phyloP scores from a whole-genome alignment of 1,140 invertebrate species.

The Ips typographus region DNA sequence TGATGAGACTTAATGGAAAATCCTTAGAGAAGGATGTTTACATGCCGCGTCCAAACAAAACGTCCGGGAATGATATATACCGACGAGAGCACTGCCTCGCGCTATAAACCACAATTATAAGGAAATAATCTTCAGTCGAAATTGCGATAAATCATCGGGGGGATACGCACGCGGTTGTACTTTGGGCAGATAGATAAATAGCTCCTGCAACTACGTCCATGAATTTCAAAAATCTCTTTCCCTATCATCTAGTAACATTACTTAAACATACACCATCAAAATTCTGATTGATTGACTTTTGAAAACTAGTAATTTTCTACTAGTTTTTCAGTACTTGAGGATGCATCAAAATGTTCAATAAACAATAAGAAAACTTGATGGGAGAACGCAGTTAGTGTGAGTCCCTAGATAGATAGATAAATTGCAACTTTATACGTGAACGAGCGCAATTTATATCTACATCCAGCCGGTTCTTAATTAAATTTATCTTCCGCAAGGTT shows the following conservation, averaged over 20 bases:
- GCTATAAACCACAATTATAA: conserved; percentile 32
- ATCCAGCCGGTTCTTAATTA: conserved; percentile 30
- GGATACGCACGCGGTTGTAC: conserved; percentile 5
- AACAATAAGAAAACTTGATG: not conserved
- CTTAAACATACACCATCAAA: too few species aligned
- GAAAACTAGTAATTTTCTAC: too few species aligned
- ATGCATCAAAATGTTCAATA: not conserved
- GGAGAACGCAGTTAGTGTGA: conserved; percentile 11
- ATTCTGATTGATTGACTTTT: too few species aligned
- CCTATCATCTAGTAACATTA: too few species aligned
- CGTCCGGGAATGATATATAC: conserved; percentile 10
- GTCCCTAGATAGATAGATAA: conserved; percentile 24
- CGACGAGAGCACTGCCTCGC: conserved; percentile 4
- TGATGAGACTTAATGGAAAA: not conserved
- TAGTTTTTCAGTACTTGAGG: too few species aligned
- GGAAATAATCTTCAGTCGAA: conserved; percentile 28
- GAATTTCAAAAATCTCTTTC: not conserved
- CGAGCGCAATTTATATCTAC: conserved; percentile 31
- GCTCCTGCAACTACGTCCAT: conserved; percentile 1
- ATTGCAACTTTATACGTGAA: conserved; percentile 33
- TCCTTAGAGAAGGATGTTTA: conserved; percentile 10
- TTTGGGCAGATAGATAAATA: conserved; percentile 24
- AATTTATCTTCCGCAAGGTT: conserved; percentile 26
- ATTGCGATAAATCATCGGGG: conserved; percentile 23
- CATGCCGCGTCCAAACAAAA: conserved; percentile 11